Evolutionary conservation across 2,113 vertebrate genomes (phyloP), one percentile per base, ranked within the genome.

Genomic region (Ariopsis seemanni): DNA sequence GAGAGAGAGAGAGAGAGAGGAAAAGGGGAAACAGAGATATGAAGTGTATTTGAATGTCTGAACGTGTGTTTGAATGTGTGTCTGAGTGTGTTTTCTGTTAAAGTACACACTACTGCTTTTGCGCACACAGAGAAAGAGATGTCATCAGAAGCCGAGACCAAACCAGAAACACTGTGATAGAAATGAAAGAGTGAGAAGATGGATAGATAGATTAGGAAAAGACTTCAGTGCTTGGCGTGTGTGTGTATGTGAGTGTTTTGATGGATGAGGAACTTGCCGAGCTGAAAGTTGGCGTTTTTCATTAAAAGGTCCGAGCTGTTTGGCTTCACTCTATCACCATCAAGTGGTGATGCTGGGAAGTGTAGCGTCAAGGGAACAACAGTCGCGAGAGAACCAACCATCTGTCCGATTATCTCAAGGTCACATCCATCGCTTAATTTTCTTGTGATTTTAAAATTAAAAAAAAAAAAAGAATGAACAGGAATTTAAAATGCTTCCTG

Each of bases 281-380:
- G 42, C 25, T 78, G 50, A 14, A 69, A 9, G 5, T 63, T 72
- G 48, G 52, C 69, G 62, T 58, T 63, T 55, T 65, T 86, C 75
- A 82, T 79, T 58, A 69, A 2, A 34, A 48, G 18, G 69, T 53
- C 18, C 9, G 1, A 22, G 67, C 4, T 48, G 55, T 91, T 89
- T 14, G 62, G 90, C 82, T 91, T 80, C 87, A 88, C 90, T 90
- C 62, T 86, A 88, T 90, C 88, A 63, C 90, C 90, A 65, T 89
- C 89, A 86, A 88, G 90, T 91, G 90, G 57, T 75, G 12, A 67
- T 4, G 48, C 1, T 17, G 67, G 65, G 78, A 74, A 90, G 48
- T 86, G 85, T 82, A 85, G 60, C 6, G 10, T 9, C 25, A 2
- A 48, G 48, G 4, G 17, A 52, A 67, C 0, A 58, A 42, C 12